Base-by-base conservation (phyloP, 2,113 vertebrate species). In the Ictalurus punctatus region DNA sequence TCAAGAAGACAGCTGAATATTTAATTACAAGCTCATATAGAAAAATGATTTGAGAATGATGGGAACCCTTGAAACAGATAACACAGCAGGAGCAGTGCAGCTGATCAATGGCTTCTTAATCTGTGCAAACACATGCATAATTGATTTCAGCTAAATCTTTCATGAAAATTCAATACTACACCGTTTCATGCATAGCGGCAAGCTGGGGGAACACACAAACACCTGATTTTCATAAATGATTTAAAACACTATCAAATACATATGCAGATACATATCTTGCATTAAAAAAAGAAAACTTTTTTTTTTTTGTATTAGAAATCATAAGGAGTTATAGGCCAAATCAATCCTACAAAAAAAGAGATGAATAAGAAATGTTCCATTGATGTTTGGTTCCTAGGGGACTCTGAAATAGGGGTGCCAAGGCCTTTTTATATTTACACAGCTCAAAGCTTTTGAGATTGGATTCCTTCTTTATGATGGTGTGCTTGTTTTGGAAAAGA, bases 51-150 rank as follows among this genome's bases (percentile, higher is more conserved):
- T 34, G 74, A 88, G 83, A 85, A 81, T 85, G 44, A 56, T 30
- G 63, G 67, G 30, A 81, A 69, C 21, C 56, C 78, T 88, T 67
- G 59, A 8, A 86, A 85, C 65, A 21, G 78, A 90, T 88, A 58
- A 83, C 65, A 48, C 63, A 87, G 61, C 84, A 71, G 65, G 56
- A 58, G 56, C 48, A 82, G 74, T 17, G 40, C 63, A 37, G 13
- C 54, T 88, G 83, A 90, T 90, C 90, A 88, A 90, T 90, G 90
- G 76, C 65, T 86, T 88, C 44, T 76, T 90, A 88, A 90, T 90
- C 86, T 82, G 89, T 76, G 34, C 82, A 74, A 90, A 90, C 76
- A 90, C 87, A 86, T 83, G 90, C 83, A 86, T 61, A 79, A 90
- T 90, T 78, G 90, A 90, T 88, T 90, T 86, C 58, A 69, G 84